Conservation (phyloP, 2,797 vertebrate species). For the Enteromius afrohamiltoni region DNA sequence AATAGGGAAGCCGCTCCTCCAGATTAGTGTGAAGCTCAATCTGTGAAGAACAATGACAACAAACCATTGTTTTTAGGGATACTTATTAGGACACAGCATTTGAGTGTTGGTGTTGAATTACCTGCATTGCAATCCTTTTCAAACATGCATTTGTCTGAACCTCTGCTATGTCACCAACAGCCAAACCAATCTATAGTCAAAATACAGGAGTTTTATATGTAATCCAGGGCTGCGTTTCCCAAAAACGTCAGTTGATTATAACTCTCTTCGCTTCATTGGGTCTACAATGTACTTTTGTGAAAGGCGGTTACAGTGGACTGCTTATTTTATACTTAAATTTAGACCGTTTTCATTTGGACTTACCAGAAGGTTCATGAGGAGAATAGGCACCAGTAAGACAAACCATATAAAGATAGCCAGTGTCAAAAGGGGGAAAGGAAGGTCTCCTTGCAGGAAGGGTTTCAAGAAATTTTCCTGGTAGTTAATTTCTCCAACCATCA, state of each 20-base stretch:
- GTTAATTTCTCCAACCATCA: conserved; percentile 88
- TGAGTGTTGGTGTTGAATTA: conserved; percentile 45
- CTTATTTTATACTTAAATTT: background rate
- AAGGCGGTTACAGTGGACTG: background rate
- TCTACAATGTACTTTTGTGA: too few relatives aligned
- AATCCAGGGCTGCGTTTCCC: background rate
- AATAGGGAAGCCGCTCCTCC: conserved; percentile 84
- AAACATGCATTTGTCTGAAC: conserved; percentile 85
- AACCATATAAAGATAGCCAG: conserved; percentile 80
- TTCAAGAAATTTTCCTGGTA: conserved; percentile 84
- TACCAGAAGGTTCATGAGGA: conserved; percentile 89
- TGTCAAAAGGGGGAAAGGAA: conserved; percentile 80
- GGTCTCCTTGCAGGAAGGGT: conserved; percentile 69
- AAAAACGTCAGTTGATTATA: too few relatives aligned
- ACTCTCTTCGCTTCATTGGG: too few relatives aligned
- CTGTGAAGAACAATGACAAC: conserved; percentile 64
- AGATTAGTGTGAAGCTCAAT: conserved; percentile 86
- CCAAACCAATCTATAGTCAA: conserved; percentile 82
- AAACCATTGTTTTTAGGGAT: background rate
- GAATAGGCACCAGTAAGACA: conserved; percentile 83
- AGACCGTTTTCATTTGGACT: conserved; percentile 56
- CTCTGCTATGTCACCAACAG: conserved; percentile 88
- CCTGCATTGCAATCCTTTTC: conserved; percentile 90
- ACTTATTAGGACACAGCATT: background rate
- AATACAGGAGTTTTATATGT: background rate